phyloP scores from a whole-genome alignment of 2,113 vertebrate genomes.

The Perca schrenkii region DNA sequence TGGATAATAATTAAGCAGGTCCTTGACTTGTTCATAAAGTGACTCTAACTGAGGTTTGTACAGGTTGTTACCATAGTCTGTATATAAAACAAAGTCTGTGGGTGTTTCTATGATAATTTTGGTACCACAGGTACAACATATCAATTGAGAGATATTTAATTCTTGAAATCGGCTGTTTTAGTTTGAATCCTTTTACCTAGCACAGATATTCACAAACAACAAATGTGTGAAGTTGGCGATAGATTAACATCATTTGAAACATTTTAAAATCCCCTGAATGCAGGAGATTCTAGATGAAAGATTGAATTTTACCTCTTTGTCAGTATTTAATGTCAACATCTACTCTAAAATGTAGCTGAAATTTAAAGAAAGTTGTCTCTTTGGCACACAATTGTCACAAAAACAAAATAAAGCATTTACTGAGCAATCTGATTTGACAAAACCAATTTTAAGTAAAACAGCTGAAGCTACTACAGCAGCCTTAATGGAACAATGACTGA shows the following conservation, averaged over 20 bases:
- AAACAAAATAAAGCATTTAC: neutral
- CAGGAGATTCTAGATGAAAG: neutral
- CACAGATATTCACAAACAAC: constrained; percentile 1
- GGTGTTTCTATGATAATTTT: neutral
- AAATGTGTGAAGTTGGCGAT: neutral
- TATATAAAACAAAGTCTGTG: too few species aligned
- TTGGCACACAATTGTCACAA: neutral
- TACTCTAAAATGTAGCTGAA: neutral
- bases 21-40: neutral
- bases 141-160: neutral
- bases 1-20: neutral
- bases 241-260: neutral
- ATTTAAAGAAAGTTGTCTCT: neutral
- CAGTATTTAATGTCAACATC: neutral
- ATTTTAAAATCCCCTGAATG: neutral
- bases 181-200: neutral
- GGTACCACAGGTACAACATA: neutral
- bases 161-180: neutral
- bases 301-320: neutral
- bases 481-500: neutral
- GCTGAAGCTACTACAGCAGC: neutral
- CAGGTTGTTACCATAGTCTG: neutral
- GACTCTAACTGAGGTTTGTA: neutral
- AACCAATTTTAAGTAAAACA: neutral
- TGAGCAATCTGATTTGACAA: neutral